Conservation (phyloP, 2,797 vertebrate species). For the Philypnodon macrostomus region DNA sequence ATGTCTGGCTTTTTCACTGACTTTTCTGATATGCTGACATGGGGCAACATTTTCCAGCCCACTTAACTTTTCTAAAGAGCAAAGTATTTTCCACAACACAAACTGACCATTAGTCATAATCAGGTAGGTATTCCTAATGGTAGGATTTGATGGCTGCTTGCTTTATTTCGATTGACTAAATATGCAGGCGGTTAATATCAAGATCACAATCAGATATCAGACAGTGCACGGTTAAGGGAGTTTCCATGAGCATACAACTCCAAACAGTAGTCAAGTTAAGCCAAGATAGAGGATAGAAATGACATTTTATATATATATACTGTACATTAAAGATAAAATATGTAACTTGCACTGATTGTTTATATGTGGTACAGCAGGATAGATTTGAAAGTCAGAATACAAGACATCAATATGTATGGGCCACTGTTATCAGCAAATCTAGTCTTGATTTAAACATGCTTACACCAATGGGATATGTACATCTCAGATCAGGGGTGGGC, state of each 20-base stretch:
- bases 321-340: conserved; percentile 3
- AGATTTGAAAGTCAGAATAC: too few relatives aligned
- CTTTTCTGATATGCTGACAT: conserved; percentile 45
- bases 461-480: too few relatives aligned
- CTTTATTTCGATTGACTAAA: conserved; percentile 25
- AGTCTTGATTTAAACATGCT: too few relatives aligned
- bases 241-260: too few relatives aligned
- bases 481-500: too few relatives aligned
- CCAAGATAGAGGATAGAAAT: too few relatives aligned
- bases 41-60: conserved; percentile 59
- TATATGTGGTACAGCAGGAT: too few relatives aligned
- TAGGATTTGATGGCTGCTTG: conserved; percentile 27
- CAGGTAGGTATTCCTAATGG: conserved; percentile 42
- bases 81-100: conserved; percentile 52
- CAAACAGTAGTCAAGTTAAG: too few relatives aligned
- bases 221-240: conserved; percentile 1
- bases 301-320: too few relatives aligned
- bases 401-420: too few relatives aligned
- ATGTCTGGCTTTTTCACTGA: conserved; percentile 49
- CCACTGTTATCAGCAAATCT: too few relatives aligned
- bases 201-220: background rate
- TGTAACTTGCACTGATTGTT: too few relatives aligned
- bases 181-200: background rate
- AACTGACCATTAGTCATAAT: conserved; percentile 47
- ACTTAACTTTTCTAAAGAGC: conserved; percentile 43